Percentiles rank a stretch among this genome's conserved stretches.
Conservation (phyloP, 2,888 invertebrate genomes). For the Metellina segmentata region DNA sequence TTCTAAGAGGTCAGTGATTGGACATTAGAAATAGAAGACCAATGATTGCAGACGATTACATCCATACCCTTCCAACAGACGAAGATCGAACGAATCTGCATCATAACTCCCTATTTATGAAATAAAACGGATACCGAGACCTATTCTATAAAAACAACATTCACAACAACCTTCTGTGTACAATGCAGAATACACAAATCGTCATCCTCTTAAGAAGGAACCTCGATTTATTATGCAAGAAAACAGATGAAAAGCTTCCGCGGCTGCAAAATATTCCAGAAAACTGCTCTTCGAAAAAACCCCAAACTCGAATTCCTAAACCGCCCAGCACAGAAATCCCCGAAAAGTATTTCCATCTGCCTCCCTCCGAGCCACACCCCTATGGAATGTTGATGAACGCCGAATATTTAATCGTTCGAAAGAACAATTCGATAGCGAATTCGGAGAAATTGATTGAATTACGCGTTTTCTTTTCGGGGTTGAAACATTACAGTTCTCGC, state of each 20-base stretch:
- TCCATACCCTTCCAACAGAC: too few relatives aligned
- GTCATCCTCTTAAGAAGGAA: neutral
- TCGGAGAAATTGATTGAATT: conserved; percentile 33
- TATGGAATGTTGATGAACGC: conserved; percentile 4
- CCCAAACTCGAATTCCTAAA: neutral
- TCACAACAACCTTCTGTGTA: too few relatives aligned
- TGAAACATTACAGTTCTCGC: conserved; percentile 16
- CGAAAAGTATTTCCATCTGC: neutral
- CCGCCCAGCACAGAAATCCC: neutral
- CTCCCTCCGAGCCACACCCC: too few relatives aligned
- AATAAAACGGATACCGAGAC: too few relatives aligned
- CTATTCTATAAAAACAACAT: too few relatives aligned
- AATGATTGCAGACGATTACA: too few relatives aligned
- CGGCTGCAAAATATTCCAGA: neutral
- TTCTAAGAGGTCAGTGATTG: too few relatives aligned
- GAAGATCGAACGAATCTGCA: too few relatives aligned
- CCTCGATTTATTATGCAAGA: neutral
- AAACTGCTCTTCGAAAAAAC: neutral
- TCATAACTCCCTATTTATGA: too few relatives aligned
- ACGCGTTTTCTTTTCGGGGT: conserved; percentile 5
- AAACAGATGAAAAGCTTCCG: neutral
- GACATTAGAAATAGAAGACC: too few relatives aligned
- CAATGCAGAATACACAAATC: too few relatives aligned
- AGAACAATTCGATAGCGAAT: conserved; percentile 15
- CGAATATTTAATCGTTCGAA: conserved; percentile 20